Percentiles rank a stretch among this genome's conserved stretches.
Evolutionary conservation across 2,888 invertebrate genomes (phyloP).

Genomic region (Ophonus ardosiacus): DNA sequence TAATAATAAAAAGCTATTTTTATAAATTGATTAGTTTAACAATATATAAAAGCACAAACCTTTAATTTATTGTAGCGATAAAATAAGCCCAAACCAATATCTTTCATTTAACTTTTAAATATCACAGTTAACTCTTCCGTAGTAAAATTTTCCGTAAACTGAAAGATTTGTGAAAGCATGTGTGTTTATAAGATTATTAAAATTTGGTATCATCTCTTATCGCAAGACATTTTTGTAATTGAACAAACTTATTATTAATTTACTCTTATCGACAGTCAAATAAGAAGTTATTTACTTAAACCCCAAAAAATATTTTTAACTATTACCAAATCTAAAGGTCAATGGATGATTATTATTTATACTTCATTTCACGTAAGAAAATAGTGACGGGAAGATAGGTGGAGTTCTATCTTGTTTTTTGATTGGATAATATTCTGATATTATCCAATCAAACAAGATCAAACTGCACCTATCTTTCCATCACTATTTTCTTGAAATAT

Average conservation of each 20-base stretch:
- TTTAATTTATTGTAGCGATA: not conserved
- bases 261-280: not conserved
- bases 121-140: not conserved
- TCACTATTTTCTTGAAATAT: too few species aligned
- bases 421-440: too few species aligned
- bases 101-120: not conserved
- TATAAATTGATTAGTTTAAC: not conserved
- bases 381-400: too few species aligned
- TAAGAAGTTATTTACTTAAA: not conserved
- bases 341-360: not conserved
- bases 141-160: not conserved
- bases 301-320: not conserved
- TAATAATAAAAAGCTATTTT: not conserved
- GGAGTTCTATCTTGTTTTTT: too few species aligned
- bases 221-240: constrained; percentile 1
- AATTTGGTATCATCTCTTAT: not conserved
- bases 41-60: not conserved
- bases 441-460: too few species aligned
- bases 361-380: too few species aligned
- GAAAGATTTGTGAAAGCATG: not conserved
- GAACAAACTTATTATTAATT: not conserved
- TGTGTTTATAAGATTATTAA: not conserved
- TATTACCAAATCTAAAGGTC: not conserved
- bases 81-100: not conserved
- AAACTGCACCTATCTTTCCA: too few species aligned